phyloP scores from a whole-genome alignment of 2,888 invertebrate species.

The Mantis religiosa region DNA sequence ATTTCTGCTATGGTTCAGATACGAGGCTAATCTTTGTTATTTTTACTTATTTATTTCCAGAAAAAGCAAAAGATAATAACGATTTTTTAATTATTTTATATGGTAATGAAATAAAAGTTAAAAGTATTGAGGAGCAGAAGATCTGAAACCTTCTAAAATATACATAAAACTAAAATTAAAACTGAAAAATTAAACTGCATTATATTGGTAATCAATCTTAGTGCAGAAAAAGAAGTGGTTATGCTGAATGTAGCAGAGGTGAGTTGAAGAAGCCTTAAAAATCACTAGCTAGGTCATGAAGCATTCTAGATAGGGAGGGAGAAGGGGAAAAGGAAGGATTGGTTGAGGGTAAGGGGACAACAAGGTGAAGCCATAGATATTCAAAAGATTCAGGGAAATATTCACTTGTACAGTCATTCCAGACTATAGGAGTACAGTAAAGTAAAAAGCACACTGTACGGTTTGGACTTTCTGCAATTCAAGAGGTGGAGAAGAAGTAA shows the following conservation, averaged over 20 bases:
- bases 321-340: neutral
- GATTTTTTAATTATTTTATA: no score
- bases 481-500: no score
- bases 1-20: no score
- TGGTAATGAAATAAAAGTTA: no score
- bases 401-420: slow-evolving; percentile 12
- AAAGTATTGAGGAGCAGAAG: no score
- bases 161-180: no score
- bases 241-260: neutral
- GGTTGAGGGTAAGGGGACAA: slow-evolving; percentile 3
- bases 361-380: slow-evolving; percentile 9
- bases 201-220: neutral
- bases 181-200: no score
- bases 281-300: neutral
- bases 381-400: slow-evolving; percentile 11
- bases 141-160: no score
- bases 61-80: no score
- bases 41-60: no score
- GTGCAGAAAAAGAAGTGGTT: neutral
- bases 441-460: neutral
- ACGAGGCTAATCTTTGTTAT: no score
- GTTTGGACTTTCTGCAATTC: no score
- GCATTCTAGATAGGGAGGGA: neutral
- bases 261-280: neutral
- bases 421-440: neutral